Conservation (phyloP, 2,797 vertebrate species). For the Schizopygopsis pylzovi region DNA sequence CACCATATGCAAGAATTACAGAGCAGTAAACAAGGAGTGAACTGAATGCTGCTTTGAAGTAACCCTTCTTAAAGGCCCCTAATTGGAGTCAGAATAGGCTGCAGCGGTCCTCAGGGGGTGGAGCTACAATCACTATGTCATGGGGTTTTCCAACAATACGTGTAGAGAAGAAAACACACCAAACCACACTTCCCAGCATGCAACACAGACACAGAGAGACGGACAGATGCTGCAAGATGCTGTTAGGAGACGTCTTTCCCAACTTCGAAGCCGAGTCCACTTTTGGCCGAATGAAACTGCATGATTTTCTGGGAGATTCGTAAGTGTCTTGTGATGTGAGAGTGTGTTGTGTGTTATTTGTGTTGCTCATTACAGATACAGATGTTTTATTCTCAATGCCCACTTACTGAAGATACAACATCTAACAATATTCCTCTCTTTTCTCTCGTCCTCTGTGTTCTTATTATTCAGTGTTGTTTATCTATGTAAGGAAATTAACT, state of each 20-base stretch:
- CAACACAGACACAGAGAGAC: neutral
- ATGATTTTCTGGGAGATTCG: constrained; percentile 88
- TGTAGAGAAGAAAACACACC: neutral
- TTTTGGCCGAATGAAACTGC: constrained; percentile 81
- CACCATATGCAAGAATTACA: too few species aligned
- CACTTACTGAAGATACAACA: neutral
- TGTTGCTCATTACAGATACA: neutral
- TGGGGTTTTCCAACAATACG: neutral
- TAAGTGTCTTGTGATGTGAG: constrained; percentile 73
- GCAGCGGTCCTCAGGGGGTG: too few species aligned
- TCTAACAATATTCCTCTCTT: neutral
- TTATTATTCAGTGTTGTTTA: neutral
- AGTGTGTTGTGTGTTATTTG: neutral
- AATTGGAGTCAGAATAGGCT: too few species aligned
- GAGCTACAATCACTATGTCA: too few species aligned
- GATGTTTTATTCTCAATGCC: neutral
- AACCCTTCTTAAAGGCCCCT: too few species aligned
- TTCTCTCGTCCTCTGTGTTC: neutral
- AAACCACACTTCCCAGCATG: neutral
- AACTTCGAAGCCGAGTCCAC: constrained; percentile 90
- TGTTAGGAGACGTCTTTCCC: constrained; percentile 89
- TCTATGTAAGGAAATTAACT: too few species aligned
- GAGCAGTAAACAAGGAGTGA: too few species aligned
- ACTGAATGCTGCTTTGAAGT: too few species aligned
- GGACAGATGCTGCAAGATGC: constrained; percentile 71